Evolutionary conservation across 2,797 vertebrate genomes (phyloP).

Genomic region (Syndactyla subalaris): DNA sequence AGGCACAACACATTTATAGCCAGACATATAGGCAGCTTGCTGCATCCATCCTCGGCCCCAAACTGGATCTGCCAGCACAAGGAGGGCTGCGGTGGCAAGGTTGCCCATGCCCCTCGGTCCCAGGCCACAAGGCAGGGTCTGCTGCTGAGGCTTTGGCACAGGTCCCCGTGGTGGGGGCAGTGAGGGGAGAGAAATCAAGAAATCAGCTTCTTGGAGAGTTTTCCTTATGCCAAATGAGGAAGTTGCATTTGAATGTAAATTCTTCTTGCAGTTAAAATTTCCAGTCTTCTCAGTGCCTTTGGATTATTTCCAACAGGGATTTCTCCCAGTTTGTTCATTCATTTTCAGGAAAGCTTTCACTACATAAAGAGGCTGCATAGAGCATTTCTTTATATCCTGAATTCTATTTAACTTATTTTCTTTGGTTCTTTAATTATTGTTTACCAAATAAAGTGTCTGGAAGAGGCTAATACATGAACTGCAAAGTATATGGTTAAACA

Average conservation of each 20-base stretch:
- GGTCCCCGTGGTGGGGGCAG: fast-evolving
- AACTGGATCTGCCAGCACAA: fast-evolving
- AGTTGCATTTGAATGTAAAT: not conserved
- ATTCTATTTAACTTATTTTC: not conserved
- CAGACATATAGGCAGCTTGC: not conserved
- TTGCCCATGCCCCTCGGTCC: not conserved
- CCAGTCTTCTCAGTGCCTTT: not conserved
- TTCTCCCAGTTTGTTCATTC: not conserved
- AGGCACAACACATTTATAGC: not conserved
- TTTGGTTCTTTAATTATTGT: not conserved
- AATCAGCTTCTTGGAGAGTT: not conserved
- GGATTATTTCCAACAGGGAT: not conserved
- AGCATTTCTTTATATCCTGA: not conserved
- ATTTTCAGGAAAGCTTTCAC: not conserved
- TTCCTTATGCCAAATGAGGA: not conserved
- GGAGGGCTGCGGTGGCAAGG: fast-evolving
- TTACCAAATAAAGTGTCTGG: not conserved
- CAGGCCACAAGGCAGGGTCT: fast-evolving
- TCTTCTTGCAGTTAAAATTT: not conserved
- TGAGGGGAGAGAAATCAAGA: not conserved
- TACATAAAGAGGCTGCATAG: not conserved
- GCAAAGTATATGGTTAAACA: not conserved
- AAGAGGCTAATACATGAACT: not conserved
- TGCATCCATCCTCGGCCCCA: not conserved
- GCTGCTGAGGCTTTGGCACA: fast-evolving